These are phyloP conservation scores for Upupa epops DNA, from an alignment of 2,113 vertebrate species.

Conservation along the genomic window DNA sequence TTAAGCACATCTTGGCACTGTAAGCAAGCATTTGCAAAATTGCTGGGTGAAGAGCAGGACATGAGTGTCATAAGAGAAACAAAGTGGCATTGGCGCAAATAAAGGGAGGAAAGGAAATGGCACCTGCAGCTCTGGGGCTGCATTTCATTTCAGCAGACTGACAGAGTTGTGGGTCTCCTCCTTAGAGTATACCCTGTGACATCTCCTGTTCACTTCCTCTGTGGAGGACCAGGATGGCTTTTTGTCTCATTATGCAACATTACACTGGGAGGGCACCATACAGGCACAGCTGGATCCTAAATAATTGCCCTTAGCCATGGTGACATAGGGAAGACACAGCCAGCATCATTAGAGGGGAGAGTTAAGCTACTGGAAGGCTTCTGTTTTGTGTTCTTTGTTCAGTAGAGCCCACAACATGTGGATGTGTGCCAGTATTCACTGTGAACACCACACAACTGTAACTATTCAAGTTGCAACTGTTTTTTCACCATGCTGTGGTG, in stretches of 20 bases:
- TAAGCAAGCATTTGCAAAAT: neutral
- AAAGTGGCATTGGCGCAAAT: neutral
- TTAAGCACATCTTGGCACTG: neutral
- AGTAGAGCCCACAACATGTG: accelerated
- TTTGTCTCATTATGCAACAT: neutral
- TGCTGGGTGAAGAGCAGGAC: neutral
- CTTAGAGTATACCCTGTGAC: neutral
- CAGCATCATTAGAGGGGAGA: accelerated
- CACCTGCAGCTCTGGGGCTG: accelerated
- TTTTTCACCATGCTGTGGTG: neutral
- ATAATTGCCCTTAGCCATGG: accelerated
- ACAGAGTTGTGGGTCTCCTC: neutral
- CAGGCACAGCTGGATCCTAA: neutral
- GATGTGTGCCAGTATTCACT: neutral
- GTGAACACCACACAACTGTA: accelerated
- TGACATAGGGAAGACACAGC: neutral
- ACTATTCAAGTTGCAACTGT: neutral
- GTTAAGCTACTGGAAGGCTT: neutral
- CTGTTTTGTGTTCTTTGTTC: accelerated
- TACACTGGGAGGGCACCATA: neutral
- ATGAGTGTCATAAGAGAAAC: neutral
- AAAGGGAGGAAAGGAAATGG: accelerated
- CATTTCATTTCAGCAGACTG: neutral
- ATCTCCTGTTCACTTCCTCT: neutral
- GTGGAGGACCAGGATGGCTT: neutral